Base-by-base conservation (phyloP, 2,113 vertebrate species). In the Paraplagusia blochii region DNA sequence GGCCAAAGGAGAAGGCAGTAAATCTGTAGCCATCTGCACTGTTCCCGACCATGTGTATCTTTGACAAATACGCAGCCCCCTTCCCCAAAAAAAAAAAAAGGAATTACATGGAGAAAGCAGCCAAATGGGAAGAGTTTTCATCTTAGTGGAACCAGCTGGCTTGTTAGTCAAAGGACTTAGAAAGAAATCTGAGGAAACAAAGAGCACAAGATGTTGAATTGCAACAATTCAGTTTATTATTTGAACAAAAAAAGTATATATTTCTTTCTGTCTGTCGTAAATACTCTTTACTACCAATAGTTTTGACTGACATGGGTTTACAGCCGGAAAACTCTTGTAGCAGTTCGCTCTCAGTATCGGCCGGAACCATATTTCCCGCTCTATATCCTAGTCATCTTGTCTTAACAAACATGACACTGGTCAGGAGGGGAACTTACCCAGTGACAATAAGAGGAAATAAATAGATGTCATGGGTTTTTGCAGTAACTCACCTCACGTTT, bases 21-120 rank as follows among this genome's bases (percentile, higher is more conserved):
- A 89, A 88, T 89, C 85, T 85, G 77, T 46, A 63, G 77, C 87
- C 88, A 88, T 85, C 84, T 89, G 83, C 78, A 85, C 72, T 73
- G 61, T 81, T 84, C 80, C 85, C 66, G 70, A 84, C 84, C 80
- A 73, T 80, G 83, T 85, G 80, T 85, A 76, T 86, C 76, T 81
- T 76, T 87, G 87, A 84, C 85, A 82, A 87, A 86, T 77, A 72
- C 75, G 73, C 69, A 68, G 15, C 35, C 63, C 64, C 66, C 74
- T 2, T 38, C 36, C n/a, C n/a, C n/a, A n/a, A n/a, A n/a, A n/a
- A n/a, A 4, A 40, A 63, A 70, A 76, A 77, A 70, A 72, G 62
- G 87, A 79, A 86, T 87, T 83, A 86, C 72, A 68, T 55, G 48
- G 57, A 75, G 73, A 71, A 82, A 75, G 46, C 72, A 63, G 82